phyloP scores from a whole-genome alignment of 2,888 invertebrate species.

The Helobdella robusta region DNA sequence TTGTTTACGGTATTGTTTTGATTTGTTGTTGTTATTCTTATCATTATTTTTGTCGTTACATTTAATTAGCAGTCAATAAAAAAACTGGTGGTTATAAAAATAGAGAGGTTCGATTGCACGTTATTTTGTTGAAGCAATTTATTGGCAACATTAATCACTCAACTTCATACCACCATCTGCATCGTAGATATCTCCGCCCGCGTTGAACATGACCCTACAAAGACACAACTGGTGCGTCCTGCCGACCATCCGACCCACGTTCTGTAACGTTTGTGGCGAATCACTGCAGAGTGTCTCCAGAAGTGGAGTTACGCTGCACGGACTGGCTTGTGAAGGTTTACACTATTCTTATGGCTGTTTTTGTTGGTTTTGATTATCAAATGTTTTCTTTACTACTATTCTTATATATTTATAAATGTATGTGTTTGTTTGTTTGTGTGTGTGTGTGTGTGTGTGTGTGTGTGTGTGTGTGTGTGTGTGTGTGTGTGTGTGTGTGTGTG shows the following conservation, averaged over 20 bases:
- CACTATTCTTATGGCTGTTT: too few relatives aligned
- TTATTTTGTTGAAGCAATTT: too few relatives aligned
- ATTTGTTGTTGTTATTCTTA: too few relatives aligned
- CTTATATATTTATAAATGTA: conserved; percentile 26
- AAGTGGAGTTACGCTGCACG: conserved; percentile 19
- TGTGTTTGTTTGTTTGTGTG: conserved; percentile 20
- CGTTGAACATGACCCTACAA: too few relatives aligned
- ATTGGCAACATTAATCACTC: too few relatives aligned
- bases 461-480: conserved; percentile 21
- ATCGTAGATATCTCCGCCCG: too few relatives aligned
- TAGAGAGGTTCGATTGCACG: too few relatives aligned
- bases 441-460: conserved; percentile 23
- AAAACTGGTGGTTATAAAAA: too few relatives aligned
- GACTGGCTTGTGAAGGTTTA: conserved; percentile 25
- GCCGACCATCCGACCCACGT: conserved; percentile 81
- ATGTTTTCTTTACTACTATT: conserved; percentile 13
- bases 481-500: conserved; percentile 24
- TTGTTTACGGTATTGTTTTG: too few relatives aligned
- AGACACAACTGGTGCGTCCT: conserved; percentile 74
- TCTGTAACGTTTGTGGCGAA: conserved; percentile 92
- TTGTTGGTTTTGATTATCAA: neutral
- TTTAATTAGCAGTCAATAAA: too few relatives aligned
- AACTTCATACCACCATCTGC: too few relatives aligned
- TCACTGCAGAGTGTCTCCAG: conserved; percentile 75
- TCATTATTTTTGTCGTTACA: too few relatives aligned